Evolutionary conservation across 2,797 vertebrate species (phyloP), one percentile per base, ranked within the genome.

Genomic region (Danio tinwini): DNA sequence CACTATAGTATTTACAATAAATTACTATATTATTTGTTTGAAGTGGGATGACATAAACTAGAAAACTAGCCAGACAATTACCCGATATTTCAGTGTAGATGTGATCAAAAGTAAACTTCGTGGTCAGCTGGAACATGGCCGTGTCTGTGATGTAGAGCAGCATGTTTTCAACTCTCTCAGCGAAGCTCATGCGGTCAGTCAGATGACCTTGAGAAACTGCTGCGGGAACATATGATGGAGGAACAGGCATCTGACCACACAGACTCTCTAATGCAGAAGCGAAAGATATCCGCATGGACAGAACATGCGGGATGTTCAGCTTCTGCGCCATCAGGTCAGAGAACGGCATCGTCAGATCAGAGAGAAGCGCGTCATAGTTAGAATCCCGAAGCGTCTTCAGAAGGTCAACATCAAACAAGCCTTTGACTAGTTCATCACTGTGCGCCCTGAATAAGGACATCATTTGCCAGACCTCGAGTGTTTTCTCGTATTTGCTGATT

Each of bases 241-340:
- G 92, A 2, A 92, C 76, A 2, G 94, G 94, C 9, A 95, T 81
- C 86, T 94, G 93, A 14, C 93, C 93, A 0, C 94, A 96, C 37
- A 93, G 85, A 68, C 93, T 91, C 82, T 95, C 95, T 1, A 92
- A 12, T 0, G 86, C 86, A 42, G 85, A 93, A 5, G 90, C 94
- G 0, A 93, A 93, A n/a, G 89, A 88, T 76, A 93, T 89, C 17
- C 91, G 90, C 58, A 95, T 6, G 0, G 92, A 91, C 45, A 93
- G 90, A 8, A 95, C 9, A n/a, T 93, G 93, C 1, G 94, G 94
- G 40, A 95, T 77, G 1, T 76, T 85, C 79, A 96, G 86, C 11
- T 84, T 89, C 49, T 89, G 53, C 1, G 84, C 81, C 75, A 88
- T 50, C 14, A 87, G 0, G 9, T 84, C 80, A 16, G 78, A 39